Base-by-base conservation (phyloP, 35 echinoderm and acorn worm genomes). In the Anneissia japonica region DNA sequence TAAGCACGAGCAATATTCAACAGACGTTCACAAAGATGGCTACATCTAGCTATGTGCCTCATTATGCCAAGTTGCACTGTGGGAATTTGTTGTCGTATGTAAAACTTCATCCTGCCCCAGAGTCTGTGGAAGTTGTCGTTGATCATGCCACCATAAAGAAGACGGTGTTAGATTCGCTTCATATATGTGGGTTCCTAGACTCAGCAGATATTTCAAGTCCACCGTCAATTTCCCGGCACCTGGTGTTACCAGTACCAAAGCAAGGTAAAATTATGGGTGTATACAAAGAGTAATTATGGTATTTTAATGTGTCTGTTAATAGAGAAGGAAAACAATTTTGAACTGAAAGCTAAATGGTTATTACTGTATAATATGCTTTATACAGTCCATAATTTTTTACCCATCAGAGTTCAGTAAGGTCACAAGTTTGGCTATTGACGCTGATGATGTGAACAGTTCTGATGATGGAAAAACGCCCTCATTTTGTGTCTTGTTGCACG, bases 401-500 rank as follows among this genome's bases (percentile, higher is more conserved):
- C 51, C 26, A 3, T 16, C 21, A 64, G 51, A 64, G 51, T 64
- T 64, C 51, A 64, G 26, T 23, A 64, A 64, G 21, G 51, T 64
- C 1, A 26, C 26, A 23, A 64, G 51, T 64, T 9, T 9, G 21
- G 51, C 51, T 12, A 26, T 38, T 36, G 36, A 40, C 30, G 4
- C 32, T 0, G 79, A 81, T 0, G 79, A 81, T 38, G 36, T 72
- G 46, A 46, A 85, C 3, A 32, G 38, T 19, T 38, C 81, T 17
- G 96, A 99, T 72, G 87, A 91, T 36, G 96, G 96, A 35, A 94
- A 87, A 39, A 84, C 79, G 0, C 96, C 96, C 17, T 94, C 92
- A 40, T 99, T 99, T 79, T 99, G 96, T 90, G 96, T 99, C 14
- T 83, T 99, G 4, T 81, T 99, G 29, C 96, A 99, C 81, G 96